Conservation (phyloP, 2,113 vertebrate species). For the Pyrgilauda ruficollis region DNA sequence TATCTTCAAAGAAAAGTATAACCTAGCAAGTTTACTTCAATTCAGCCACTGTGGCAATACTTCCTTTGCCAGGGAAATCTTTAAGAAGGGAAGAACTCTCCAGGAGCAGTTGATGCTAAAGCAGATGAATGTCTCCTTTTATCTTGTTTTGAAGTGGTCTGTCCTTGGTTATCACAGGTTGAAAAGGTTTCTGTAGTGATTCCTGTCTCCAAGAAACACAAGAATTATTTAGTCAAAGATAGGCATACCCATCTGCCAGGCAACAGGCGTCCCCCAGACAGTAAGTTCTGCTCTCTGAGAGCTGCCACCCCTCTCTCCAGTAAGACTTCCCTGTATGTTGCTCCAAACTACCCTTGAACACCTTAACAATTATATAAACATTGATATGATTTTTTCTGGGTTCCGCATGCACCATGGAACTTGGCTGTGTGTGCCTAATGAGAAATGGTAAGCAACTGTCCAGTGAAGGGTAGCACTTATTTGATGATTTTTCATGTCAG, state of each 20-base stretch:
- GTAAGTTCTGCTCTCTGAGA: not conserved
- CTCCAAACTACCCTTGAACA: not conserved
- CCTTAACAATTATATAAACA: not conserved
- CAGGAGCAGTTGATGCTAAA: not conserved
- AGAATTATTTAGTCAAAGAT: not conserved
- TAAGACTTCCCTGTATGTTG: not conserved
- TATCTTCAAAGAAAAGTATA: not conserved
- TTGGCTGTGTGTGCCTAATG: not conserved
- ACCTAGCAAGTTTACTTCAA: not conserved
- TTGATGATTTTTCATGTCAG: slow-evolving; percentile 25
- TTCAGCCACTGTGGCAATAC: not conserved
- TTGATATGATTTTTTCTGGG: not conserved
- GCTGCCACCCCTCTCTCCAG: not conserved
- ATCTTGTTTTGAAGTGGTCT: not conserved
- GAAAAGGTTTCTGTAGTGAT: not conserved
- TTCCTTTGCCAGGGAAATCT: not conserved
- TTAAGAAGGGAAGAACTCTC: not conserved
- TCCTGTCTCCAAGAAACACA: not conserved
- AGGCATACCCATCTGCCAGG: not conserved
- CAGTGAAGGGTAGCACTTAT: not conserved
- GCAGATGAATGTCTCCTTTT: not conserved
- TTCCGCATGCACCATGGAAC: not conserved
- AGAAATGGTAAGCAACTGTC: not conserved
- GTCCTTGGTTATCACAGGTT: not conserved
- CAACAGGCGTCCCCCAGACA: not conserved